A percentile compares a stretch with the other conserved stretches of the same genome.
Conservation (phyloP, 1,140 invertebrate species). For the Hypsibius dujardini region DNA sequence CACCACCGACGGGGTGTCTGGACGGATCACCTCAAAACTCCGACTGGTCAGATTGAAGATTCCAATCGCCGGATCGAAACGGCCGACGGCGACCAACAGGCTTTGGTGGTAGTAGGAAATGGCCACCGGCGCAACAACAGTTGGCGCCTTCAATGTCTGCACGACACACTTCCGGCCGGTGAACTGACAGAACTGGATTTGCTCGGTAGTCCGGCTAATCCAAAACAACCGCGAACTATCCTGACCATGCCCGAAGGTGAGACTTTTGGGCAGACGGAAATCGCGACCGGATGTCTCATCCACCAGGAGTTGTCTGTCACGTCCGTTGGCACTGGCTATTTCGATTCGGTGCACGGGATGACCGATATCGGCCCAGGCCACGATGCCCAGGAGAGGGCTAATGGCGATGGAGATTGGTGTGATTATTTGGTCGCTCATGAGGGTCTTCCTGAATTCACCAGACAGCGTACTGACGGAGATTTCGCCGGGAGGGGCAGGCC, state of each 20-base stretch:
- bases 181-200: constrained; percentile 9
- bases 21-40: neutral
- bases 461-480: constrained; percentile 50
- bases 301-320: neutral
- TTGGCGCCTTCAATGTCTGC: neutral
- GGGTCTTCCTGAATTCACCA: constrained; percentile 47
- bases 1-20: neutral
- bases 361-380: neutral
- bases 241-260: constrained; percentile 5
- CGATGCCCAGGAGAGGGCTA: constrained; percentile 37
- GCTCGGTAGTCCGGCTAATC: neutral
- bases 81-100: neutral
- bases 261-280: neutral
- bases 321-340: neutral
- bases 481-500: constrained; percentile 31
- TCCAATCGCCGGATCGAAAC: neutral
- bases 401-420: constrained; percentile 42
- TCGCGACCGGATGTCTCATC: neutral
- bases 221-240: neutral
- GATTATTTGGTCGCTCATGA: constrained; percentile 30
- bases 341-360: neutral
- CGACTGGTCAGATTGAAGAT: neutral
- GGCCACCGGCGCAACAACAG: neutral
- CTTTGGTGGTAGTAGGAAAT: neutral
- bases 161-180: neutral